Evolutionary conservation across 2,888 invertebrate species (phyloP).

Genomic region (Argynnis bischoffii): DNA sequence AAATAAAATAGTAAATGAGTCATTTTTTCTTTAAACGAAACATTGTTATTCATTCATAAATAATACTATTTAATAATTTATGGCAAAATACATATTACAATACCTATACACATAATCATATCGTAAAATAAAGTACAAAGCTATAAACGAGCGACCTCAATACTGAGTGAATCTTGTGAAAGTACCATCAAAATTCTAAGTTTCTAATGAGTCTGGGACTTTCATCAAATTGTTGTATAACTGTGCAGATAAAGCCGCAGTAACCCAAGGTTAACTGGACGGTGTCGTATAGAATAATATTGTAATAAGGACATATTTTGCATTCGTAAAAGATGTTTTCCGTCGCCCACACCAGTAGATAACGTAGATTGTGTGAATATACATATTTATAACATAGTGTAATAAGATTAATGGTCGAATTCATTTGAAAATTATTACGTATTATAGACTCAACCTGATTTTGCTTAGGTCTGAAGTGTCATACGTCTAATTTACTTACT

Average conservation of each 20-base stretch:
- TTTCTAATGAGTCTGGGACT: conserved; percentile 18
- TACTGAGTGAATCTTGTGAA: conserved; percentile 20
- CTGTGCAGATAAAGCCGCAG: conserved; percentile 15
- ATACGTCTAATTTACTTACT: too few relatives aligned
- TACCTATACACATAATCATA: not conserved
- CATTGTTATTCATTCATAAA: too few relatives aligned
- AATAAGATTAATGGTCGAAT: too few relatives aligned
- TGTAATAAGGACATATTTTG: conserved; percentile 30
- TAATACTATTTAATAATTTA: not conserved
- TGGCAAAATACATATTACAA: not conserved
- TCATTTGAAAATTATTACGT: too few relatives aligned
- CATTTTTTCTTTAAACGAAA: too few relatives aligned
- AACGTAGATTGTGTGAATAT: conserved; percentile 10
- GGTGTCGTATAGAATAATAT: conserved; percentile 24
- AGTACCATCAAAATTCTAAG: conserved; percentile 14
- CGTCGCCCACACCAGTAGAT: conserved; percentile 20
- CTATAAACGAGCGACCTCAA: not conserved
- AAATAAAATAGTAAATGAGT: too few relatives aligned
- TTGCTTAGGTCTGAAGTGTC: too few relatives aligned
- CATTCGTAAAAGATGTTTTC: conserved; percentile 29
- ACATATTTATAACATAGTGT: not conserved
- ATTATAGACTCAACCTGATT: too few relatives aligned
- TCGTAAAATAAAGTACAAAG: not conserved
- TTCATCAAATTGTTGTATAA: conserved; percentile 16
- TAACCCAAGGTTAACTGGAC: conserved; percentile 25